Evolutionary conservation across 2,888 invertebrate species (phyloP).

Genomic region (Tachina fera): DNA sequence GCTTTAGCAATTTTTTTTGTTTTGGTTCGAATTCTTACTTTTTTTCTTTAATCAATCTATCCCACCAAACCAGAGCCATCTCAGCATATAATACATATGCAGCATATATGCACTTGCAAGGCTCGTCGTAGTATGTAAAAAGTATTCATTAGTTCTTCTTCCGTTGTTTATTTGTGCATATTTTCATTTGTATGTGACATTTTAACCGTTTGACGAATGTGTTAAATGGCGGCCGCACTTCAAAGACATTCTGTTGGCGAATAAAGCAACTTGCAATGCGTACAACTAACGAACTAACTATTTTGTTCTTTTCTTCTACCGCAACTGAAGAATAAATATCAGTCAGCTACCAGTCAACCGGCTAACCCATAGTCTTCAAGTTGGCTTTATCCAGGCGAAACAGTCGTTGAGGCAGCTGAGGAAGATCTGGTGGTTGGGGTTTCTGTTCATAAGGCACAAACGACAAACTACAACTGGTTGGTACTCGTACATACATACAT

Average conservation of each 20-base stretch:
- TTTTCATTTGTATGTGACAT: slow-evolving; percentile 69
- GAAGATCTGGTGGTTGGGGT: slow-evolving; percentile 5
- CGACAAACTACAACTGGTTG: slow-evolving; percentile 32
- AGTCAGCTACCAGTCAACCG: slow-evolving; percentile 31
- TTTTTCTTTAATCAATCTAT: slow-evolving; percentile 16
- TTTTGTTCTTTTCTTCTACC: slow-evolving; percentile 62
- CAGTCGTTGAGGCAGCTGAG: slow-evolving; percentile 13
- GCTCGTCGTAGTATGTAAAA: slow-evolving; percentile 32
- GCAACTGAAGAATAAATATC: slow-evolving; percentile 53
- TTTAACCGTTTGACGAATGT: slow-evolving; percentile 72
- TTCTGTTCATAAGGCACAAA: slow-evolving; percentile 31
- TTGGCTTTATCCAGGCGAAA: slow-evolving; percentile 7
- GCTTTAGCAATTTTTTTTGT: slow-evolving; percentile 12
- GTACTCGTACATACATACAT: too few species aligned
- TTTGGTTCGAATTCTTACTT: slow-evolving; percentile 16
- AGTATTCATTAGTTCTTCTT: slow-evolving; percentile 62
- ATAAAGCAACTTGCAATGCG: slow-evolving; percentile 56
- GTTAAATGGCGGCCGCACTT: slow-evolving; percentile 71
- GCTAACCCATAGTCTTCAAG: background rate
- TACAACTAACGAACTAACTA: slow-evolving; percentile 66
- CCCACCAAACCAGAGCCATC: background rate
- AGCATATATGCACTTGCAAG: background rate
- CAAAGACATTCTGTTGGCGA: slow-evolving; percentile 67
- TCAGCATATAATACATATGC: background rate
- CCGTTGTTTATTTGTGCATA: slow-evolving; percentile 63